phyloP scores from a whole-genome alignment of 2,888 invertebrate species.

The Leptodirus hochenwartii region DNA sequence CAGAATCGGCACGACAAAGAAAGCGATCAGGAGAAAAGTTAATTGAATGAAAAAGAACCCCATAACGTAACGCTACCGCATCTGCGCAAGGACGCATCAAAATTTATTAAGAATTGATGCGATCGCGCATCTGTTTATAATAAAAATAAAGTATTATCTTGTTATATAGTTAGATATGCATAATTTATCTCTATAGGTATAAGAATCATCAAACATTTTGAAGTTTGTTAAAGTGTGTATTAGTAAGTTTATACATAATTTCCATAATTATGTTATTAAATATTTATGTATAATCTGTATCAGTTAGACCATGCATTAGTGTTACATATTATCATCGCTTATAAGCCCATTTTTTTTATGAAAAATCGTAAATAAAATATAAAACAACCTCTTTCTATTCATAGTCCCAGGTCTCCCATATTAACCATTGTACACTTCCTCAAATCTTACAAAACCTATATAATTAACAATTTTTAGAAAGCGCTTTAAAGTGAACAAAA shows the following conservation, averaged over 20 bases:
- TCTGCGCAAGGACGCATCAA: slow-evolving; percentile 6
- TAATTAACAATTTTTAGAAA: too few species aligned
- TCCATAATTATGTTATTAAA: slow-evolving; percentile 22
- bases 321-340: slow-evolving; percentile 29
- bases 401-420: too few species aligned
- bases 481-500: too few species aligned
- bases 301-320: slow-evolving; percentile 27
- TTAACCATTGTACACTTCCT: too few species aligned
- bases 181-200: slow-evolving; percentile 20
- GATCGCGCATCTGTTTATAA: slow-evolving; percentile 15
- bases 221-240: slow-evolving; percentile 19
- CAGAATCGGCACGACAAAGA: background rate
- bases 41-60: slow-evolving; percentile 3
- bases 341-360: slow-evolving; percentile 29
- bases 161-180: slow-evolving; percentile 17
- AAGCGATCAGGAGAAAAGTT: too few species aligned
- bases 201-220: slow-evolving; percentile 21
- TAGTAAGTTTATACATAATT: slow-evolving; percentile 22
- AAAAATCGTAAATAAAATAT: slow-evolving; percentile 27
- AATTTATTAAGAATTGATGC: slow-evolving; percentile 21
- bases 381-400: too few species aligned
- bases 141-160: slow-evolving; percentile 21
- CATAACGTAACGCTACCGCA: background rate
- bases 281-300: slow-evolving; percentile 20
- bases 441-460: too few species aligned